Evolutionary conservation across 2,888 invertebrate genomes (phyloP).

Genomic region (Urechis unicinctus): DNA sequence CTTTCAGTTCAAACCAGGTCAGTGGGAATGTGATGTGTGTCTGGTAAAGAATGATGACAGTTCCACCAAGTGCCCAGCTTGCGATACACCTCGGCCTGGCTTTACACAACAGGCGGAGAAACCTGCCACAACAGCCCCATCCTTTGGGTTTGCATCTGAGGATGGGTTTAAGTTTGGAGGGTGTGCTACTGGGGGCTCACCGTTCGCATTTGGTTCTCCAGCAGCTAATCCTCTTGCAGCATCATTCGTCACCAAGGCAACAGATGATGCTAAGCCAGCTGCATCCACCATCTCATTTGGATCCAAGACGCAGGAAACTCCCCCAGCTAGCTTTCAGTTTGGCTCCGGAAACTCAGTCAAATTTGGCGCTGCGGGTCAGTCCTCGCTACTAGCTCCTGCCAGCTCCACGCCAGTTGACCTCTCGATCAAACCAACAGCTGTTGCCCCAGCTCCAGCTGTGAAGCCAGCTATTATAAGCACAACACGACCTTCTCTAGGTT

Average conservation of each 20-base stretch:
- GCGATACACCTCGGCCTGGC: slow-evolving; percentile 40
- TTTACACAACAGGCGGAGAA: slow-evolving; percentile 7
- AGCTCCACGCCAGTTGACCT: no score
- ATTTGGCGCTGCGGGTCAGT: no score
- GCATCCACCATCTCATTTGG: neutral
- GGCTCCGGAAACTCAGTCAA: neutral
- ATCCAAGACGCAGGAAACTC: neutral
- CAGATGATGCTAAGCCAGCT: neutral
- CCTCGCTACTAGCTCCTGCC: no score
- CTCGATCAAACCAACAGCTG: no score
- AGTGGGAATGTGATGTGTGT: slow-evolving; percentile 66
- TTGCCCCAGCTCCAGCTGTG: no score
- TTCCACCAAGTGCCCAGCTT: slow-evolving; percentile 35
- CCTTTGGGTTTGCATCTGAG: neutral
- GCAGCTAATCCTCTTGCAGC: neutral
- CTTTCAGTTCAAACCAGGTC: slow-evolving; percentile 57
- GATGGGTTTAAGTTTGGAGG: slow-evolving; percentile 14
- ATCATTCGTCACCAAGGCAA: neutral
- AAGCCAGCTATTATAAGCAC: no score
- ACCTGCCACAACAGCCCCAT: neutral
- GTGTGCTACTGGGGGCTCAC: no score
- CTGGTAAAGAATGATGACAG: slow-evolving; percentile 57
- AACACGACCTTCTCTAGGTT: no score
- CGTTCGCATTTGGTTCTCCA: neutral
- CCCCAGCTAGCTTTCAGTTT: neutral